phyloP scores from a whole-genome alignment of 2,113 vertebrate species.

The Leucosticte australis region DNA sequence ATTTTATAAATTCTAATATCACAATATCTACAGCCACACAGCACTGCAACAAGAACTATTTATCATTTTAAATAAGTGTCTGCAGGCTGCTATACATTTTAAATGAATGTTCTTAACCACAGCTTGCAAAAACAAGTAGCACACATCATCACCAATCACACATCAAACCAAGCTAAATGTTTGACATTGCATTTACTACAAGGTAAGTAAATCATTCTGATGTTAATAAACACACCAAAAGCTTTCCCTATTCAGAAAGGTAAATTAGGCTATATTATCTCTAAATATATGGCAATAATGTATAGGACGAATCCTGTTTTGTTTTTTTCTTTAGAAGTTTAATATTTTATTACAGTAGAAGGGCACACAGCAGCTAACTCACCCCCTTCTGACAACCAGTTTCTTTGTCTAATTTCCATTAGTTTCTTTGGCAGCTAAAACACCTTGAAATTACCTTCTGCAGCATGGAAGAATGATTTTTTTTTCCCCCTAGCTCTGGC shows the following conservation, averaged over 20 bases:
- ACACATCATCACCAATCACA: constrained; percentile 12
- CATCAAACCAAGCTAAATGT: constrained; percentile 41
- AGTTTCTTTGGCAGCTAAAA: constrained; percentile 74
- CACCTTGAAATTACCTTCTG: constrained; percentile 84
- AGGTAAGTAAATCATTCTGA: constrained; percentile 33
- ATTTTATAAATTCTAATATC: background rate
- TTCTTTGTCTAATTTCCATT: constrained; percentile 76
- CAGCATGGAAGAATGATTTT: constrained; percentile 68
- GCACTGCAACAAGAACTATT: background rate
- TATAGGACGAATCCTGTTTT: background rate
- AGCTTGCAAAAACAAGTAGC: background rate
- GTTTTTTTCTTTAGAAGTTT: constrained; percentile 27
- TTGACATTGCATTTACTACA: constrained; percentile 20
- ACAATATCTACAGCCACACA: background rate
- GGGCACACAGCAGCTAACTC: constrained; percentile 48
- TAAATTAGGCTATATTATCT: constrained; percentile 16
- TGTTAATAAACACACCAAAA: constrained; percentile 31
- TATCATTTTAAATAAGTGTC: constrained; percentile 27
- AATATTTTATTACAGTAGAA: constrained; percentile 54
- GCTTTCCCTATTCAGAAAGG: background rate
- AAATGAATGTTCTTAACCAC: constrained; percentile 22
- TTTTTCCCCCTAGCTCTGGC: constrained; percentile 41
- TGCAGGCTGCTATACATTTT: constrained; percentile 34
- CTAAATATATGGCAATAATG: background rate
- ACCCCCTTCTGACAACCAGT: constrained; percentile 54